A percentile compares a stretch with the other conserved stretches of the same genome.
Evolutionary conservation across 2,797 vertebrate genomes (phyloP).

Genomic region (Anguilla pacifica): DNA sequence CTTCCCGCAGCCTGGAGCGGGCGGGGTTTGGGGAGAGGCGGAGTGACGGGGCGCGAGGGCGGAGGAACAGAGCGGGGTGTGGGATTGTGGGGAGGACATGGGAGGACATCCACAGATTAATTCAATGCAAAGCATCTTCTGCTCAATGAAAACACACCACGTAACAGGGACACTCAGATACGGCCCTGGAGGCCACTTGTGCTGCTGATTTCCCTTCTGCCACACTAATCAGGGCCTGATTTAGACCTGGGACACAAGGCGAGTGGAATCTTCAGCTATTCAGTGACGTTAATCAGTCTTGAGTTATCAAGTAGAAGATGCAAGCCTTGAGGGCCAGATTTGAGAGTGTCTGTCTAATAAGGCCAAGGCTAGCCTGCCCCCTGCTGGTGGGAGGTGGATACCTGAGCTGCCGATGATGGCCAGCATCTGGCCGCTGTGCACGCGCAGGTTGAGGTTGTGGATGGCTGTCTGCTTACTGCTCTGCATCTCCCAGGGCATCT

Average conservation of each 20-base stretch:
- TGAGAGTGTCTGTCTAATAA: background rate
- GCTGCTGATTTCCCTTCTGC: too few species aligned
- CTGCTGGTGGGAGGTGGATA: constrained; percentile 52
- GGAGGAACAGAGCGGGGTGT: background rate
- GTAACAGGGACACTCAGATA: too few species aligned
- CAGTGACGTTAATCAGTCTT: too few species aligned
- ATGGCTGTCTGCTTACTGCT: constrained; percentile 75
- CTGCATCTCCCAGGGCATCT: constrained; percentile 82
- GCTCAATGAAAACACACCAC: background rate
- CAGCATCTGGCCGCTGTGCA: constrained; percentile 93
- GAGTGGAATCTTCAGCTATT: too few species aligned
- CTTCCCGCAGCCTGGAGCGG: constrained; percentile 81
- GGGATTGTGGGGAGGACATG: background rate
- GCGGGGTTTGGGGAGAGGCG: background rate
- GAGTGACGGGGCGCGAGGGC: background rate
- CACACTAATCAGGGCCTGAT: too few species aligned
- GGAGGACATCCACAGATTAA: background rate
- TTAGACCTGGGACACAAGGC: too few species aligned
- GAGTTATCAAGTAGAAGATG: too few species aligned
- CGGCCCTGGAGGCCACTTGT: too few species aligned
- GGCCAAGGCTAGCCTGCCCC: background rate
- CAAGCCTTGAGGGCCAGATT: too few species aligned
- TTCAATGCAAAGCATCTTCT: background rate
- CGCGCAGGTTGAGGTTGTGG: constrained; percentile 83
- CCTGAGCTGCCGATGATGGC: constrained; percentile 94